These are phyloP conservation scores for Chaetophractus vellerosus DNA, from an alignment of 2,797 vertebrate species.

Conservation along the genomic window DNA sequence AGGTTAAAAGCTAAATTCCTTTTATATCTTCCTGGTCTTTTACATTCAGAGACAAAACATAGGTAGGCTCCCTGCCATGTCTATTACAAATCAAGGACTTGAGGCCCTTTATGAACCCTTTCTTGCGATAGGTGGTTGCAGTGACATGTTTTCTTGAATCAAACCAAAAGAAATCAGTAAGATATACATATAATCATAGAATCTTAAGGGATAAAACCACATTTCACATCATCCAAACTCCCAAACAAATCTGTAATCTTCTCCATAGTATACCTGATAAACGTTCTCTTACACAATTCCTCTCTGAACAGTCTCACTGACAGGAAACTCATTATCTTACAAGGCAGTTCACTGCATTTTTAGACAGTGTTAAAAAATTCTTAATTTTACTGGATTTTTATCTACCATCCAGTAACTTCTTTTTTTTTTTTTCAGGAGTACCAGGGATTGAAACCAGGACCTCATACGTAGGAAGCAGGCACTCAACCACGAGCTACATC, in stretches of 20 bases:
- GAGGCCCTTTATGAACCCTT: background rate
- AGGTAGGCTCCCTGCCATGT: background rate
- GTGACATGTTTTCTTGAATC: background rate
- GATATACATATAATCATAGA: background rate
- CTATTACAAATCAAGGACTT: background rate
- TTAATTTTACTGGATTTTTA: background rate
- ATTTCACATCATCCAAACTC: constrained; percentile 43
- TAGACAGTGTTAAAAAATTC: background rate
- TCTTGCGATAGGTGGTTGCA: background rate
- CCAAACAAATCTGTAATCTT: constrained; percentile 13
- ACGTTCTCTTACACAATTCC: background rate
- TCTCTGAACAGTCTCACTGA: background rate
- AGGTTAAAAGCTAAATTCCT: constrained; percentile 40
- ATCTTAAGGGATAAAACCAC: background rate
- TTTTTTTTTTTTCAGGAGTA: no score
- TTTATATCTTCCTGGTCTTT: background rate
- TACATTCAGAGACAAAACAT: background rate
- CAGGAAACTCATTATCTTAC: background rate
- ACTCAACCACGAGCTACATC: no score
- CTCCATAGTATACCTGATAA: background rate
- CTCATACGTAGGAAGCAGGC: no score
- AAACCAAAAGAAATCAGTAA: constrained; percentile 33
- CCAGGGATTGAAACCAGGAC: no score
- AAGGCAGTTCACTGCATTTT: background rate
- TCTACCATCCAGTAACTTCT: background rate